Evolutionary conservation across 2,888 invertebrate species (phyloP).

Genomic region (Ligdia adustata): DNA sequence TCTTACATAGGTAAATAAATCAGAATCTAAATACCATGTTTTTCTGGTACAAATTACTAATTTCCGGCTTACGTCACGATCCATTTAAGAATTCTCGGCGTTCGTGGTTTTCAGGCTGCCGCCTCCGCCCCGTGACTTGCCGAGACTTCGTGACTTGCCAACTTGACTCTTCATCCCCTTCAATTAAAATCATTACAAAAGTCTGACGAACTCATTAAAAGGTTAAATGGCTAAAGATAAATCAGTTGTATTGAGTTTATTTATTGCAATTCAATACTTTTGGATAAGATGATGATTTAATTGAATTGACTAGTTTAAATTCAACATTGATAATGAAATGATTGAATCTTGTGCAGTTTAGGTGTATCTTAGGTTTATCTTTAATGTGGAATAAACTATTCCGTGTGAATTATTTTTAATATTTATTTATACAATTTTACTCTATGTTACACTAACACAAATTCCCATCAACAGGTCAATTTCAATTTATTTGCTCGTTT

Average conservation of each 20-base stretch:
- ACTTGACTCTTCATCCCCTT: conserved; percentile 13
- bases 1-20: conserved; percentile 31
- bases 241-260: no score
- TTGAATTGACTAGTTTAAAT: no score
- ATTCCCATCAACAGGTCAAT: conserved; percentile 75
- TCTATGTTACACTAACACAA: conserved; percentile 77
- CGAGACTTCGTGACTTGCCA: conserved; percentile 17
- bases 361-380: no score
- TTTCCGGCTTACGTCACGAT: conserved; percentile 57
- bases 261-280: background rate
- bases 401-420: conserved; percentile 29
- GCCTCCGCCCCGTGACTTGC: conserved; percentile 22
- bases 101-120: background rate
- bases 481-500: conserved; percentile 48
- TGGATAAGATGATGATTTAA: background rate
- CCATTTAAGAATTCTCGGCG: conserved; percentile 26
- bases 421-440: conserved; percentile 38
- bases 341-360: background rate
- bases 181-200: conserved; percentile 13
- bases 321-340: background rate
- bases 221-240: no score
- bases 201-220: no score
- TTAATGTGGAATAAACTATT: no score
- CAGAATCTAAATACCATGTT: conserved; percentile 31
- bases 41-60: conserved; percentile 58